Conservation (phyloP, 2,113 vertebrate genomes). For the Misgurnus anguillicaudatus region DNA sequence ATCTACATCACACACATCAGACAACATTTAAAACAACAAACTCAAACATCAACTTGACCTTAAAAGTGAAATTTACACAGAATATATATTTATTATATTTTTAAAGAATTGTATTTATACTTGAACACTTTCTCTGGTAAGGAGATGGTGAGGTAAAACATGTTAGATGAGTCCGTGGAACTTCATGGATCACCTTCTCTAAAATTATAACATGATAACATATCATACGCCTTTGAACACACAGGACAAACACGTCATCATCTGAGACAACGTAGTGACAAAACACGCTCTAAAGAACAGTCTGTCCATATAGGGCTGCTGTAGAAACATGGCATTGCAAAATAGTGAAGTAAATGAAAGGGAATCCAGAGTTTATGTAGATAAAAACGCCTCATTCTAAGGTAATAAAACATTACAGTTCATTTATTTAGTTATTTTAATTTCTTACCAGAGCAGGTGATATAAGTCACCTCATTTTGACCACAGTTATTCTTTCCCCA, state of each 20-base stretch:
- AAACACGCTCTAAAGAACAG: neutral
- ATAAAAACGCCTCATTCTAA: too few relatives aligned
- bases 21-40: too few relatives aligned
- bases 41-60: neutral
- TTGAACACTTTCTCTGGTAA: conserved; percentile 14
- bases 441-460: conserved; percentile 26
- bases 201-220: neutral
- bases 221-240: neutral
- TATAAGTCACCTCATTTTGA: neutral
- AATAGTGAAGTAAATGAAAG: too few relatives aligned
- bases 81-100: neutral
- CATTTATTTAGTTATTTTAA: neutral
- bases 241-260: neutral
- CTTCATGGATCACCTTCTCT: neutral
- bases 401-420: neutral
- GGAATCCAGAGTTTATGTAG: too few relatives aligned
- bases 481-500: conserved; percentile 28
- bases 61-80: too few relatives aligned
- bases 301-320: too few relatives aligned
- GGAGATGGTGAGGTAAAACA: neutral
- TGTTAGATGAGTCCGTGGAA: neutral
- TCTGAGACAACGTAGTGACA: too few relatives aligned
- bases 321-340: too few relatives aligned
- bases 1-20: neutral
- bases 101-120: neutral